Percentiles rank a stretch among this genome's conserved stretches.
Evolutionary conservation across 2,797 vertebrate genomes (phyloP).

Genomic region (Paedocypris micromegethes): DNA sequence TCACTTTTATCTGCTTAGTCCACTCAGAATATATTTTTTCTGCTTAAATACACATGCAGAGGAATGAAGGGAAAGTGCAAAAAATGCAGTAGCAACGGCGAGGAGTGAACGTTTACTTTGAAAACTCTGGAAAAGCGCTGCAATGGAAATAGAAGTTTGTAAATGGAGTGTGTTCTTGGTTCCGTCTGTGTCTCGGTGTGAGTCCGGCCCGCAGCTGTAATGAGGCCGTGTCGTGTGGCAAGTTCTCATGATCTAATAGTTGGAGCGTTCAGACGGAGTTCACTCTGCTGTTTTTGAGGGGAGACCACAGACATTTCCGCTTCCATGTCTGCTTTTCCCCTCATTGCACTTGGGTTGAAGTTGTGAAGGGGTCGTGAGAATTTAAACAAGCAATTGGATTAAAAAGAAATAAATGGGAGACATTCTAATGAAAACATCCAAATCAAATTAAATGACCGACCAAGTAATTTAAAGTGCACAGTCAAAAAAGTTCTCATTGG

Average conservation of each 20-base stretch:
- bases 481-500: no score
- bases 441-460: no score
- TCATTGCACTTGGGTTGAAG: slow-evolving; percentile 10
- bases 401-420: neutral
- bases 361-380: slow-evolving; percentile 16
- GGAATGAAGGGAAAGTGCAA: no score
- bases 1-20: slow-evolving; percentile 16
- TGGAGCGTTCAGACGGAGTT: slow-evolving; percentile 39
- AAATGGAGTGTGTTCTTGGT: no score
- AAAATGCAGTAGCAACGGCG: no score
- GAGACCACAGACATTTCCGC: slow-evolving; percentile 41
- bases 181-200: neutral
- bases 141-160: no score
- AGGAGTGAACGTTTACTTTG: no score
- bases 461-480: no score
- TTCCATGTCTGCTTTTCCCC: slow-evolving; percentile 20
- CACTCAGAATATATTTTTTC: neutral
- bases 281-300: slow-evolving; percentile 34
- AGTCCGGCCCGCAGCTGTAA: slow-evolving; percentile 41
- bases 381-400: neutral
- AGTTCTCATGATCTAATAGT: slow-evolving; percentile 52
- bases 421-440: no score
- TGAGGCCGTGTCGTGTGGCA: slow-evolving; percentile 40
- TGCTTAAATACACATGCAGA: no score
- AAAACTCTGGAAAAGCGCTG: no score